These are phyloP conservation scores for Epizoanthus fatuus DNA, from an alignment of 92 coral and sea anemone species.

Conservation along the genomic window DNA sequence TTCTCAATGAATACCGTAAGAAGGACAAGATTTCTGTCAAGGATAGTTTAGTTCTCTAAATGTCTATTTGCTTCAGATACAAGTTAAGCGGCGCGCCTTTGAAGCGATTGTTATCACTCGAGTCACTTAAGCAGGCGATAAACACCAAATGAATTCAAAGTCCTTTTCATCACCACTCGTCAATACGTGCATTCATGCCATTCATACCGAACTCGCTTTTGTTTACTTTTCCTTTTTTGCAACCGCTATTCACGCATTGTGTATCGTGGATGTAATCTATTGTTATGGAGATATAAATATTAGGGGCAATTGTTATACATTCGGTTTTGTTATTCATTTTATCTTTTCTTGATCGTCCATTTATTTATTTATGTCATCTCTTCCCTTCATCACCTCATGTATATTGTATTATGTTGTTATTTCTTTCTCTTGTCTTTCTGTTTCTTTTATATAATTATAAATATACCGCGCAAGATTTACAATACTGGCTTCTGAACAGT, in stretches of 20 bases:
- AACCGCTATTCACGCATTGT: conserved; percentile 97
- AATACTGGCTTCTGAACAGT: conserved; percentile 54
- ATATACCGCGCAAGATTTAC: conserved; percentile 80
- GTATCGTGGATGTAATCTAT: conserved; percentile 94
- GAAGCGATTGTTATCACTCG: conserved; percentile 86
- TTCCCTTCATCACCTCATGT: conserved; percentile 97
- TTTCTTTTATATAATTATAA: conserved; percentile 94
- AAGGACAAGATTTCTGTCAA: background rate
- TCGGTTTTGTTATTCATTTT: conserved; percentile 98
- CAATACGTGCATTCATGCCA: conserved; percentile 87
- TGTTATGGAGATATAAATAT: conserved; percentile 99
- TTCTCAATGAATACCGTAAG: conserved; percentile 11
- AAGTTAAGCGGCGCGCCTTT: conserved; percentile 86
- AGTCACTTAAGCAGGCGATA: conserved; percentile 89
- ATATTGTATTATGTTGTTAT: conserved; percentile 99
- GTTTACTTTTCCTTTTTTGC: conserved; percentile 83
- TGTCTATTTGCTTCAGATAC: conserved; percentile 56
- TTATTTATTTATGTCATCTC: conserved; percentile 99
- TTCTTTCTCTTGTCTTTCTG: conserved; percentile 85
- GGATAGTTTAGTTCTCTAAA: conserved; percentile 30
- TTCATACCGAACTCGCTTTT: conserved; percentile 87
- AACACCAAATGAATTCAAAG: conserved; percentile 84
- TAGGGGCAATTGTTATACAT: conserved; percentile 98
- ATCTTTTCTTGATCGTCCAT: conserved; percentile 99
- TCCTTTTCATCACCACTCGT: conserved; percentile 88